A percentile compares a stretch with the other conserved stretches of the same genome.
Conservation (phyloP, 2,113 vertebrate genomes). For the Ameiurus melas region DNA sequence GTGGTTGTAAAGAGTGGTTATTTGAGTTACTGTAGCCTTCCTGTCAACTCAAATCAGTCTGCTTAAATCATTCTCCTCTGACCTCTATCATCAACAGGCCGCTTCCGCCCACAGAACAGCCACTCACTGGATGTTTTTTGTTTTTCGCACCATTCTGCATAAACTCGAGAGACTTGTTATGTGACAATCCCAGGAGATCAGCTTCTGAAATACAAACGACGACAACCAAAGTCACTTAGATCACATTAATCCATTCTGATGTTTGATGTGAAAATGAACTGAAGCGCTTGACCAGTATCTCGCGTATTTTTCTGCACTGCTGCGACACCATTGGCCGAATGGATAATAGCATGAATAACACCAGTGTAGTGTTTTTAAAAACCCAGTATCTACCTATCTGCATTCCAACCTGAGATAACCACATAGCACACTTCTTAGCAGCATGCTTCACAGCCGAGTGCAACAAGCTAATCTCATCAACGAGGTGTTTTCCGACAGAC, state of each 20-base stretch:
- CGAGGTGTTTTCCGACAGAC: conserved; percentile 73
- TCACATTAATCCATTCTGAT: background rate
- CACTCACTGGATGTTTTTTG: background rate
- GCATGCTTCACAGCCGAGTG: conserved; percentile 73
- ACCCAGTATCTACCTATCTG: background rate
- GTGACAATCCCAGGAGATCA: background rate
- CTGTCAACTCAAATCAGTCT: background rate
- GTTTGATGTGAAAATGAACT: background rate
- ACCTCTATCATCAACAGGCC: background rate
- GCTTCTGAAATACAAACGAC: background rate
- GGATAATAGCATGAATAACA: background rate
- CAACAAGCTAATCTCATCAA: conserved; percentile 80
- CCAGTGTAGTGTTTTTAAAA: background rate
- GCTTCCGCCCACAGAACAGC: background rate
- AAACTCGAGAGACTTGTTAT: background rate
- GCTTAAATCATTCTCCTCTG: background rate
- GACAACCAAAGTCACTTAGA: background rate
- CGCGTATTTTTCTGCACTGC: background rate
- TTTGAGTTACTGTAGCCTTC: background rate
- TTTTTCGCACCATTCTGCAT: background rate
- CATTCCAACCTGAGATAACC: conserved; percentile 78
- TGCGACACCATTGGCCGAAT: background rate
- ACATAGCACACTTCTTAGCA: conserved; percentile 75
- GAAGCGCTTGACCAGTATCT: background rate
- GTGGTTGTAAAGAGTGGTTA: background rate